Percentiles rank a stretch among this genome's conserved stretches.
Evolutionary conservation across 2,113 vertebrate species (phyloP).

Genomic region (Oryzias curvinotus): DNA sequence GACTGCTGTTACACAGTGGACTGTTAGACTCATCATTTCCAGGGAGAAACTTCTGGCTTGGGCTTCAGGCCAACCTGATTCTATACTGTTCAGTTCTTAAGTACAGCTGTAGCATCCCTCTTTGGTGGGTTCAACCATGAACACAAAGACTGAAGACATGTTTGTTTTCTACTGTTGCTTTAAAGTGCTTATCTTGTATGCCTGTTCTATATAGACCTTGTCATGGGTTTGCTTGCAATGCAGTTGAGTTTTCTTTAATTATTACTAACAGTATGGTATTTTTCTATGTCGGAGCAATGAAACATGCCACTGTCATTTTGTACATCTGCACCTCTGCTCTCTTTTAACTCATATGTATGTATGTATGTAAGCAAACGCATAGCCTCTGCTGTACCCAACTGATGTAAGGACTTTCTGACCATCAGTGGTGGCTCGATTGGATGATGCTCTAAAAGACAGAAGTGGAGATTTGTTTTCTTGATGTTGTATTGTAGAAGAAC

Average conservation of each 20-base stretch:
- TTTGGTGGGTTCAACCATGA: constrained; percentile 37
- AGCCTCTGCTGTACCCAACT: constrained; percentile 54
- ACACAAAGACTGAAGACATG: constrained; percentile 47
- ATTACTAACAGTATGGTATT: constrained; percentile 64
- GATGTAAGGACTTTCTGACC: constrained; percentile 36
- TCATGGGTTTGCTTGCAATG: constrained; percentile 63
- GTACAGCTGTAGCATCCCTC: constrained; percentile 61
- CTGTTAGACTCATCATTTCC: constrained; percentile 58
- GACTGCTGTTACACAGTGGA: constrained; percentile 71
- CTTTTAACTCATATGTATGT: constrained; percentile 50
- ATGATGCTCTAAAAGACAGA: constrained; percentile 38
- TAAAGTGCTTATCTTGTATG: constrained; percentile 51
- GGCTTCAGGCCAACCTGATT: constrained; percentile 22
- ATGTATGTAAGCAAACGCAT: constrained; percentile 71
- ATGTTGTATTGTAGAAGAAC: constrained; percentile 47
- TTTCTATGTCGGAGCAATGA: constrained; percentile 65
- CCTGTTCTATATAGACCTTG: constrained; percentile 51
- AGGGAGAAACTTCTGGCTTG: constrained; percentile 19
- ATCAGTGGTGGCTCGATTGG: constrained; percentile 24
- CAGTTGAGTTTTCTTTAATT: constrained; percentile 47
- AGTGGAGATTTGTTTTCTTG: constrained; percentile 1
- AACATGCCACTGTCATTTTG: constrained; percentile 65
- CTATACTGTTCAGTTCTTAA: constrained; percentile 35
- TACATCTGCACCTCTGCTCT: constrained; percentile 58
- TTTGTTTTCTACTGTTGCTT: constrained; percentile 58